Conservation (phyloP, 2,113 vertebrate species). For the Tautogolabrus adspersus region DNA sequence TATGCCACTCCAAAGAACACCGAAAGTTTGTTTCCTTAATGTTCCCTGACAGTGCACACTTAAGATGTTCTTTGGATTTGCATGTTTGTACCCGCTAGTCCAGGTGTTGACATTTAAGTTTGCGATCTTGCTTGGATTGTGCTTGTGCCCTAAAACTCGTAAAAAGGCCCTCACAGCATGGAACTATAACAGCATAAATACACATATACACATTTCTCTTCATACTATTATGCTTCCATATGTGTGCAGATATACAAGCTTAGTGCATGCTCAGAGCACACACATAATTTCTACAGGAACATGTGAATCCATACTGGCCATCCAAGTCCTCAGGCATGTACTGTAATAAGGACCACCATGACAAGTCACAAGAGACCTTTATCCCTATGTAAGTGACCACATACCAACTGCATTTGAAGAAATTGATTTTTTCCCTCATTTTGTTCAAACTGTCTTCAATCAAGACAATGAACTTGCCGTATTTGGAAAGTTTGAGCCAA, state of each 20-base stretch:
- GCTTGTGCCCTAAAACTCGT: neutral
- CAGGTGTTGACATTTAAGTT: neutral
- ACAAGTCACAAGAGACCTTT: slow-evolving; percentile 19
- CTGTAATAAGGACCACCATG: neutral
- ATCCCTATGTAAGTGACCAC: neutral
- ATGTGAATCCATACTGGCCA: slow-evolving; percentile 22
- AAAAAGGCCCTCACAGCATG: neutral
- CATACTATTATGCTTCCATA: neutral
- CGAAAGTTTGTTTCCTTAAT: neutral
- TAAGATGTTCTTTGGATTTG: neutral
- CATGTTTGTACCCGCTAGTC: neutral
- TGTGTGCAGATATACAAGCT: neutral
- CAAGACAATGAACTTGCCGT: too few relatives aligned
- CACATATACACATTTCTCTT: neutral
- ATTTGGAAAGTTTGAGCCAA: too few relatives aligned
- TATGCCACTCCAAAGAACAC: neutral
- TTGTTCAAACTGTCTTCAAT: too few relatives aligned
- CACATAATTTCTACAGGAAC: neutral
- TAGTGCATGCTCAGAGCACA: slow-evolving; percentile 11
- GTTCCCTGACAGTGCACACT: neutral
- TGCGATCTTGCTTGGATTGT: neutral
- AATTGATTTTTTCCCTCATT: too few relatives aligned
- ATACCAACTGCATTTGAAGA: neutral
- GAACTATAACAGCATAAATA: neutral
- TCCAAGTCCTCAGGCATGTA: slow-evolving; percentile 20